phyloP scores from a whole-genome alignment of 2,797 vertebrate species.

The Lagodon rhomboides region DNA sequence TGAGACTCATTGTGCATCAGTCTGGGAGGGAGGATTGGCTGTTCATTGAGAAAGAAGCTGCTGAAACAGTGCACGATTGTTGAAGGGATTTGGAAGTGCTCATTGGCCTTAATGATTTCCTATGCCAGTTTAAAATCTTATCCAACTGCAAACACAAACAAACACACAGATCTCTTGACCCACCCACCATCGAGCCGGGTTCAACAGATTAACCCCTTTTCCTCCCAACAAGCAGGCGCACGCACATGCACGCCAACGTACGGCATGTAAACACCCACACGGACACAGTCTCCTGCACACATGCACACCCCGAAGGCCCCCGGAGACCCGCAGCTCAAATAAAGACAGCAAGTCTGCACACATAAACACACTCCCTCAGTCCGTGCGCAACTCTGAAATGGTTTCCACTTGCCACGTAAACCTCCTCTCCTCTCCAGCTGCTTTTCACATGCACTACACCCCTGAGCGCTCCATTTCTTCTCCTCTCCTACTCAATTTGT shows the following conservation, averaged over 20 bases:
- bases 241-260: conserved; percentile 16
- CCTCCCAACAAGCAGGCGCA: conserved; percentile 7
- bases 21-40: background rate
- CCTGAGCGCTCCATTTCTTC: conserved; percentile 67
- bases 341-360: conserved; percentile 72
- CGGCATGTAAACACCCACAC: conserved; percentile 47
- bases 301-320: conserved; percentile 53
- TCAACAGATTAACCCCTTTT: conserved; percentile 58
- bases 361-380: conserved; percentile 76
- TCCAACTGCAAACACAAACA: conserved; percentile 76
- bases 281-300: conserved; percentile 32
- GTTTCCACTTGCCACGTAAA: conserved; percentile 90
- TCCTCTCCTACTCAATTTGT: conserved; percentile 51
- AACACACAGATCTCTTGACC: conserved; percentile 63
- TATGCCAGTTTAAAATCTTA: conserved; percentile 66
- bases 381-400: conserved; percentile 79
- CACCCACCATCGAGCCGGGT: conserved; percentile 42
- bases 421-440: conserved; percentile 89
- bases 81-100: conserved; percentile 50
- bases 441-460: conserved; percentile 86
- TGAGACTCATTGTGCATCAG: conserved; percentile 23
- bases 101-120: conserved; percentile 74
- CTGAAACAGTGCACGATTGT: conserved; percentile 54
- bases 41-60: conserved; percentile 59
- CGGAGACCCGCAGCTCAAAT: conserved; percentile 72